Conservation (phyloP, 2,888 invertebrate species). For the Nomada fucata region DNA sequence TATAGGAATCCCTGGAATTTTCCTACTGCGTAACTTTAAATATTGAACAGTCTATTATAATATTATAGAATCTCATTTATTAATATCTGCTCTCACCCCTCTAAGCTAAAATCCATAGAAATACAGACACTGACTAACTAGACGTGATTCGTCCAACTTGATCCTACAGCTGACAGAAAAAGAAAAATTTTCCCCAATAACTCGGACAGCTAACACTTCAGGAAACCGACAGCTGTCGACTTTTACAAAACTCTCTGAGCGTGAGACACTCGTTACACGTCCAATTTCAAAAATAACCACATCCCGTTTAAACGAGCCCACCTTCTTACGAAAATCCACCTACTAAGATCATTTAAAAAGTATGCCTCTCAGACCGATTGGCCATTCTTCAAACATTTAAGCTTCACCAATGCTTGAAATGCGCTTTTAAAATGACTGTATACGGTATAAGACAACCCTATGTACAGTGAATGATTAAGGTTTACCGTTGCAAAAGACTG, state of each 20-base stretch:
- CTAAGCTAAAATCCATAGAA: background rate
- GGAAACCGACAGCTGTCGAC: conserved; percentile 14
- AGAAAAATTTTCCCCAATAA: background rate
- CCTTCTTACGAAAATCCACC: no score
- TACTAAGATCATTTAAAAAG: no score
- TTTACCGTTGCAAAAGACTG: no score
- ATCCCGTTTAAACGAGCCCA: background rate
- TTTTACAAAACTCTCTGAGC: background rate
- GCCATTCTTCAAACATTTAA: no score
- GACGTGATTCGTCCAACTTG: background rate
- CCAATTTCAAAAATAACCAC: conserved; percentile 26
- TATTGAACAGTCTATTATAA: background rate
- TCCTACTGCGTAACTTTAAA: background rate
- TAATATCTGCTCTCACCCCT: background rate
- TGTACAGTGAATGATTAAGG: no score
- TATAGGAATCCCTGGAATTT: no score
- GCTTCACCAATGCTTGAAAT: no score
- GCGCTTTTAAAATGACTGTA: no score
- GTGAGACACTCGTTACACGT: background rate
- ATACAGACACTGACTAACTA: background rate
- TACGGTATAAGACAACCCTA: no score
- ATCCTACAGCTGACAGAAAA: background rate
- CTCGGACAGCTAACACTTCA: background rate
- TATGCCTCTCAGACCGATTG: no score
- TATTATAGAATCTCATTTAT: no score